Conservation (phyloP, 2,888 invertebrate species). For the Sarcophaga variegata region DNA sequence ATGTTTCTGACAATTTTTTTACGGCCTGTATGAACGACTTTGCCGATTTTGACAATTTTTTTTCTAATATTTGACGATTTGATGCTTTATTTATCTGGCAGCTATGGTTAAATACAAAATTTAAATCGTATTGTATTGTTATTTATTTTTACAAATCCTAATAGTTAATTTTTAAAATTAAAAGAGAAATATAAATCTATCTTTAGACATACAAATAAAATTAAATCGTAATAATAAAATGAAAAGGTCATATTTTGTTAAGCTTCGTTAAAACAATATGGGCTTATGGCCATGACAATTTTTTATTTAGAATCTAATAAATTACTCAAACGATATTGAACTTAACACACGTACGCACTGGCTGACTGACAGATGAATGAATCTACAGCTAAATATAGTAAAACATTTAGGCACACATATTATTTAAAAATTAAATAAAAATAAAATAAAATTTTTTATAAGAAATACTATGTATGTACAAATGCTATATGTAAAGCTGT, state of each 20-base stretch:
- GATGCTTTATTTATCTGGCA: too few relatives aligned
- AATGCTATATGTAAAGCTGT: too few relatives aligned
- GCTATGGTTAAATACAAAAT: too few relatives aligned
- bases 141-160: too few relatives aligned
- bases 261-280: conserved; percentile 62
- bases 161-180: background rate
- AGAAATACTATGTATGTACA: background rate
- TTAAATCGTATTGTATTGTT: background rate
- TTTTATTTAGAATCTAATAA: conserved; percentile 42
- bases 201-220: background rate
- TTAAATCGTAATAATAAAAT: conserved; percentile 33
- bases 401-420: conserved; percentile 52
- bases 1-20: too few relatives aligned
- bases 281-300: conserved; percentile 63
- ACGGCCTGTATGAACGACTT: too few relatives aligned
- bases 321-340: conserved; percentile 39
- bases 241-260: conserved; percentile 56
- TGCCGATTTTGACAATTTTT: too few relatives aligned
- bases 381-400: conserved; percentile 33
- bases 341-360: background rate
- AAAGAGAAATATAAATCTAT: background rate
- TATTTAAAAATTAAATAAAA: conserved; percentile 66
- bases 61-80: too few relatives aligned
- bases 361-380: background rate
- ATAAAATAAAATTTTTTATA: conserved; percentile 18